phyloP scores from a whole-genome alignment of 2,888 invertebrate genomes.

The Bembecia ichneumoniformis region DNA sequence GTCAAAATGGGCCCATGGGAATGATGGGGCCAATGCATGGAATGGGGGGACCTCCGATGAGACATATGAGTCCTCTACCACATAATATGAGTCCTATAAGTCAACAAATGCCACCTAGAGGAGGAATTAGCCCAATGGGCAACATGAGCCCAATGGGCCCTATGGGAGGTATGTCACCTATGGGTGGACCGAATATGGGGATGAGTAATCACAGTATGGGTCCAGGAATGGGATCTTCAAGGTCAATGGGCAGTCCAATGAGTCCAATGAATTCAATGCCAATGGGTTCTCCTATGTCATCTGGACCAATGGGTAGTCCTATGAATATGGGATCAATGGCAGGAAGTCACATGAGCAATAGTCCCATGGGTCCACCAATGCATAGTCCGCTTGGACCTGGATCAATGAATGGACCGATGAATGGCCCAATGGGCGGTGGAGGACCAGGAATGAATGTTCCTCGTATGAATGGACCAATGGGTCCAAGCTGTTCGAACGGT shows the following conservation, averaged over 20 bases:
- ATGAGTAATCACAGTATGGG: slow-evolving; percentile 76
- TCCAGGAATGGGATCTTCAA: slow-evolving; percentile 68
- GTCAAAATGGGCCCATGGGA: slow-evolving; percentile 78
- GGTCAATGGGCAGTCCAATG: slow-evolving; percentile 82
- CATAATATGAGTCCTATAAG: slow-evolving; percentile 76
- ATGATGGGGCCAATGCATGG: slow-evolving; percentile 75
- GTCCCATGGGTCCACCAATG: slow-evolving; percentile 83
- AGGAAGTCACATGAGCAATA: slow-evolving; percentile 76
- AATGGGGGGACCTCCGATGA: slow-evolving; percentile 76
- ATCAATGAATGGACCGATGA: slow-evolving; percentile 70
- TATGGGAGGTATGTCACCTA: slow-evolving; percentile 78
- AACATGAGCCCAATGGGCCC: slow-evolving; percentile 80
- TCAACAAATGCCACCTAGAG: slow-evolving; percentile 75
- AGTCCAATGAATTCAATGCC: slow-evolving; percentile 81
- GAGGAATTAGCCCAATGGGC: slow-evolving; percentile 77
- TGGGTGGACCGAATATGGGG: slow-evolving; percentile 80
- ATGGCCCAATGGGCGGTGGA: slow-evolving; percentile 74
- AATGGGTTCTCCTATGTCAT: slow-evolving; percentile 79
- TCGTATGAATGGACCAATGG: slow-evolving; percentile 71
- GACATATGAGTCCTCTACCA: slow-evolving; percentile 75
- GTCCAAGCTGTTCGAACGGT: slow-evolving; percentile 70
- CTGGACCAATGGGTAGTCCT: slow-evolving; percentile 81
- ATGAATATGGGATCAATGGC: slow-evolving; percentile 78
- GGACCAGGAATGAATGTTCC: slow-evolving; percentile 73
- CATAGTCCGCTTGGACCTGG: slow-evolving; percentile 77